These are phyloP conservation scores for Ostrea denselamellosa DNA, from an alignment of 1,140 invertebrate species.

Conservation along the genomic window DNA sequence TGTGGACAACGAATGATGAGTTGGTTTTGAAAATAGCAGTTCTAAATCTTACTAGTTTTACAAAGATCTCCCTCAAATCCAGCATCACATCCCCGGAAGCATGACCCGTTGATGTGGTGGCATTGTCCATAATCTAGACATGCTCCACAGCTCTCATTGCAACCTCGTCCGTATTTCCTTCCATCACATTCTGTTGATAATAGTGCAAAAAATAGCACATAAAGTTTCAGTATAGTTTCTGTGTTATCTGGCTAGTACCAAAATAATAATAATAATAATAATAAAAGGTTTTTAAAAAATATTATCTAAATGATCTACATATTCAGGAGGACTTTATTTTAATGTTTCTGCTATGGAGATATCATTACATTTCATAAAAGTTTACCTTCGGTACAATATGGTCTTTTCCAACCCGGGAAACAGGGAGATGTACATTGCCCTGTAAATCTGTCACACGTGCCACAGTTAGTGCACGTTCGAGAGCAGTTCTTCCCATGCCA, in stretches of 20 bases:
- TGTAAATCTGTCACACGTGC: no score
- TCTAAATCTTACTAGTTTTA: not conserved
- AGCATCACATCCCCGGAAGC: not conserved
- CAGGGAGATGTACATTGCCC: no score
- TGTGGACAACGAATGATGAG: no score
- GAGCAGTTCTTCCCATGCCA: no score
- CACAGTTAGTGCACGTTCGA: no score
- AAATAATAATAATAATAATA: not conserved
- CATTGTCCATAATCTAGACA: not conserved
- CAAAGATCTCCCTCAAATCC: not conserved
- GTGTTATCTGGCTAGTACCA: not conserved
- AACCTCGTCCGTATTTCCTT: not conserved
- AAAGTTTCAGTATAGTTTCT: not conserved
- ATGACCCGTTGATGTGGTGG: not conserved
- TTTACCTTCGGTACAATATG: no score
- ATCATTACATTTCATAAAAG: no score
- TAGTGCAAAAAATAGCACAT: not conserved
- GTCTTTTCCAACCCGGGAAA: no score
- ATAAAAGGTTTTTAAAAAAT: not conserved
- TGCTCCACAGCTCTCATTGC: not conserved
- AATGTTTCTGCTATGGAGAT: no score
- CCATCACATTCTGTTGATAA: not conserved
- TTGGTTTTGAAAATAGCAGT: no score
- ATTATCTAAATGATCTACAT: not conserved
- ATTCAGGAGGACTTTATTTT: no score